Conservation (phyloP, 2,888 invertebrate species). For the Belgica antarctica region DNA sequence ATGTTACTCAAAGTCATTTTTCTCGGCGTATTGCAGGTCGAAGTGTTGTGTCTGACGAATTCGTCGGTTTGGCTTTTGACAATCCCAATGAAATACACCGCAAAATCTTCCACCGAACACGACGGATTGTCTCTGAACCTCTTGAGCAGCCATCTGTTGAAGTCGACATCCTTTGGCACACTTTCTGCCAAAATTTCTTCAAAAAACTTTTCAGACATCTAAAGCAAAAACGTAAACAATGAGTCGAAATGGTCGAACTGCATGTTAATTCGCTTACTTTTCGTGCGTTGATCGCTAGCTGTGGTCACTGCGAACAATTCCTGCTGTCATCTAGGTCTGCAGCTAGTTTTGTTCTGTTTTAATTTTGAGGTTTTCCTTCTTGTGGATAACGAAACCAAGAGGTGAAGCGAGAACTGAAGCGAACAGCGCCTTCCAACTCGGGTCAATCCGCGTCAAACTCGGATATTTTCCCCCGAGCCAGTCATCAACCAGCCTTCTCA, state of each 20-base stretch:
- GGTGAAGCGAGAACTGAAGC: too few species aligned
- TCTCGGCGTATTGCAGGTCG: slow-evolving; percentile 46
- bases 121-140: not conserved
- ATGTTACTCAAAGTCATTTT: slow-evolving; percentile 25
- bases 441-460: too few species aligned
- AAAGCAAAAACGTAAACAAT: slow-evolving; percentile 8
- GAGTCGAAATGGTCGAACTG: not conserved
- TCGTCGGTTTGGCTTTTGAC: slow-evolving; percentile 59
- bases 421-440: too few species aligned
- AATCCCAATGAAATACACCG: slow-evolving; percentile 60
- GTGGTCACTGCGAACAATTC: too few species aligned
- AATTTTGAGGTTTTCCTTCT: too few species aligned
- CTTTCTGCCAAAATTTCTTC: not conserved
- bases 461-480: too few species aligned
- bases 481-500: too few species aligned
- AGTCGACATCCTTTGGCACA: not conserved
- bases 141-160: not conserved
- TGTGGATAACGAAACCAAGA: too few species aligned
- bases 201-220: slow-evolving; percentile 2
- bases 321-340: too few species aligned
- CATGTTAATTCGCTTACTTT: not conserved
- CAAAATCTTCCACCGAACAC: slow-evolving; percentile 57
- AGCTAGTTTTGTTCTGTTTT: too few species aligned
- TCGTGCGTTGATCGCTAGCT: too few species aligned
- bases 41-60: slow-evolving; percentile 46